Conservation (phyloP, 2,888 invertebrate species). For the Thelaira solivaga region DNA sequence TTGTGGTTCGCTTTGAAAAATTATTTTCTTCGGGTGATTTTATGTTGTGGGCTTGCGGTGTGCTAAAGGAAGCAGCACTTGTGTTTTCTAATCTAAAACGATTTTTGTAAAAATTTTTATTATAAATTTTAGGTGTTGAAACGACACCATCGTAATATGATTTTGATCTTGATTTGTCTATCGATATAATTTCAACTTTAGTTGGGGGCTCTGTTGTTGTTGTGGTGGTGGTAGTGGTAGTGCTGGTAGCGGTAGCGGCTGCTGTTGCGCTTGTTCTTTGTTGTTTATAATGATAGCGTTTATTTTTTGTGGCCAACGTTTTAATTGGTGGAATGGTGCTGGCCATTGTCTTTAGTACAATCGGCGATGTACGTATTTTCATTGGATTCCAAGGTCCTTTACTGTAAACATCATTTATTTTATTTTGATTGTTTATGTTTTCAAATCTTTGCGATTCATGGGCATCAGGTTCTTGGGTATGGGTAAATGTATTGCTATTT, state of each 20-base stretch:
- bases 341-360: slow-evolving; percentile 15
- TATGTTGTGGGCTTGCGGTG: not conserved
- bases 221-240: not conserved
- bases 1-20: slow-evolving; percentile 70
- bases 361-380: slow-evolving; percentile 64
- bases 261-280: not conserved
- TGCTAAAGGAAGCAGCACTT: slow-evolving; percentile 1
- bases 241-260: not conserved
- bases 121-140: slow-evolving; percentile 62
- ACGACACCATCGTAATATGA: slow-evolving; percentile 76
- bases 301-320: not conserved
- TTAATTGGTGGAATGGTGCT: slow-evolving; percentile 9
- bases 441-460: slow-evolving; percentile 68
- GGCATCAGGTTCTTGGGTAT: slow-evolving; percentile 65
- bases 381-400: slow-evolving; percentile 72
- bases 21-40: slow-evolving; percentile 31
- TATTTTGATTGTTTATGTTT: slow-evolving; percentile 38
- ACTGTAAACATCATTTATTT: slow-evolving; percentile 53
- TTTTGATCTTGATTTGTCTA: slow-evolving; percentile 76
- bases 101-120: slow-evolving; percentile 36
- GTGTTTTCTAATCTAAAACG: slow-evolving; percentile 44
- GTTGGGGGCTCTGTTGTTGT: slow-evolving; percentile 5
- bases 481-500: slow-evolving; percentile 48
- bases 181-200: slow-evolving; percentile 68
- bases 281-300: slow-evolving; percentile 28